phyloP scores from a whole-genome alignment of 2,113 vertebrate genomes.

The Corythornis vintsioides region DNA sequence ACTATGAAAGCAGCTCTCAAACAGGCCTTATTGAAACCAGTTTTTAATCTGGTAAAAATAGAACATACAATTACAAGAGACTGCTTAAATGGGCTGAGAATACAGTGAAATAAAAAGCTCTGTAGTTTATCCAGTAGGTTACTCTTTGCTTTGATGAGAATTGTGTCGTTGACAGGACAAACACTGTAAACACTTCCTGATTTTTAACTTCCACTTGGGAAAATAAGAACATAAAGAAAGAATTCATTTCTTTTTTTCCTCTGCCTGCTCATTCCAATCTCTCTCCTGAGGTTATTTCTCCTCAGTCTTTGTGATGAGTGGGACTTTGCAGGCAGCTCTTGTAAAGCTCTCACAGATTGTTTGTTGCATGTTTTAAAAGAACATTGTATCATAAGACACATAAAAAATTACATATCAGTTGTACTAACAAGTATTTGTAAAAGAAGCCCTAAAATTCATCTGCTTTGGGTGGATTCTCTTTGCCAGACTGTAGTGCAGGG shows the following conservation, averaged over 20 bases:
- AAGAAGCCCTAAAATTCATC: neutral
- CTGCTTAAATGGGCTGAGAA: neutral
- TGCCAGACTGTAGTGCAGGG: neutral
- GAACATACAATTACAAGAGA: neutral
- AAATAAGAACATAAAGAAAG: neutral
- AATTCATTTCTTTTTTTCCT: neutral
- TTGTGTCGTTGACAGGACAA: neutral
- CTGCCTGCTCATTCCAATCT: neutral
- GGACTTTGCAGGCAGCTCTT: conserved; percentile 20
- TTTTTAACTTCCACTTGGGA: neutral
- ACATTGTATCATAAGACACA: neutral
- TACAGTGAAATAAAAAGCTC: neutral
- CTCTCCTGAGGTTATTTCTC: neutral
- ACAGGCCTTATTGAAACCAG: conserved; percentile 1
- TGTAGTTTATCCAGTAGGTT: neutral
- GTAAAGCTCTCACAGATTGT: conserved; percentile 7
- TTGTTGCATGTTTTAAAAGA: conserved; percentile 15
- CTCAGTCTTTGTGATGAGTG: conserved; percentile 32
- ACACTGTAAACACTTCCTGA: neutral
- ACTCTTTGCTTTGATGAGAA: neutral
- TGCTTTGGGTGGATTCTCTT: neutral
- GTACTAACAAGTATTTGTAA: neutral
- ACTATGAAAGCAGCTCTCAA: neutral
- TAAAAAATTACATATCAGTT: neutral
- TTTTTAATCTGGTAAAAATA: conserved; percentile 20